Base-by-base conservation (phyloP, 2,888 invertebrate genomes). In the Polydesmus complanatus region DNA sequence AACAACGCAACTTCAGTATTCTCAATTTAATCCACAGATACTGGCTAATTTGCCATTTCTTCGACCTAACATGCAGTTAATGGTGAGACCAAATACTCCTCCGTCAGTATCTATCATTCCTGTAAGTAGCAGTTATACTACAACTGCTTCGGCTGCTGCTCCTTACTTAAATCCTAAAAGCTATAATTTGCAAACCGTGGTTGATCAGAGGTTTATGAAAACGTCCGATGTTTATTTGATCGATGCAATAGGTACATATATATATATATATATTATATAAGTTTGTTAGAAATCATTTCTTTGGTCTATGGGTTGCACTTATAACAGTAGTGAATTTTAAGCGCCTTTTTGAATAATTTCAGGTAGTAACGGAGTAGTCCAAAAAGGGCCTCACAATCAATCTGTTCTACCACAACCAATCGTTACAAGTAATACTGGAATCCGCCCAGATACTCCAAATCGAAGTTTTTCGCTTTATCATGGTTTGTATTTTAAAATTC, bases 141-240 rank as follows among this genome's bases (percentile, higher is more conserved):
- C 37, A 14, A 14, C 37, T 5, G 14, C 14, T 37, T 14, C 37
- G 5, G 37, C 37, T 37, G 37, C 37, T 37, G 14, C 37, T 37
- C 57, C 58, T 58, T 53, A 54, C 62, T 22, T 60, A 27, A 58
- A 62, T 27, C 50, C 62, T 8, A 64, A 64, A 59, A 60, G 64
- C 53, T 64, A 61, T 49, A 62, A 60, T 53, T 27, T 64, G 21
- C 64, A 62, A 2, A n/a, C n/a, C n/a, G 50, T 59, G 54, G 48
- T 60, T n/a, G 64, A 64, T 53, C 64, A 64, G 26, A 56, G 64
- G 56, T 64, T 64, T 25, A 37, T 58, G 27, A 64, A 64, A 54
- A 27, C 54, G 18, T 48, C 60, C 19, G 64, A 64, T 23, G 27
- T 64, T n/a, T 64, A 64, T 50, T 25, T 64, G 19, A 27, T 60